Base-by-base conservation (phyloP, 2,113 vertebrate genomes). In the Cephalopholis sonnerati region DNA sequence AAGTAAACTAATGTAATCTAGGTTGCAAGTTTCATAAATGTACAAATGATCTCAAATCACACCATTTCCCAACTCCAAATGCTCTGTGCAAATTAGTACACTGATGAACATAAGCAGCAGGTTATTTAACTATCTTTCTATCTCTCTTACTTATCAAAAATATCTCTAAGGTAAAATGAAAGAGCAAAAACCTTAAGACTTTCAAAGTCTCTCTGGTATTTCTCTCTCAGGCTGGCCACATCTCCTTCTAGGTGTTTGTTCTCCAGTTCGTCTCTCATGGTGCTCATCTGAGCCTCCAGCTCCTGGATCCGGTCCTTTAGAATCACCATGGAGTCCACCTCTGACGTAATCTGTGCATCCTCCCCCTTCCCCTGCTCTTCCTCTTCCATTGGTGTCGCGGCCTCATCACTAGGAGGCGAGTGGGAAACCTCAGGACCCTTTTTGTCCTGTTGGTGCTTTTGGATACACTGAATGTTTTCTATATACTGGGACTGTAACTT, bases 201-300 rank as follows among this genome's bases (percentile, higher is more conserved):
- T 89, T 99, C 98, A 95, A 99, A 97, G 96, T 99, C 98, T 93
- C 95, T 96, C 96, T 98, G 98, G 96, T 99, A 98, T 95, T 98
- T 99, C 89, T 97, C 97, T 90, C 94, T 97, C 93, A 99, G 94
- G 25, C 95, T 95, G 83, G 96, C 93, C 24, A 93, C 89, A 0
- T 94, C 96, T 78, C 95, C 97, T 73, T 97, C 96, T 29, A 96
- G 95, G 41, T 96, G 97, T 90, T 97, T 97, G 89, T 95, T 96
- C 88, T 98, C 97, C 93, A 99, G 93, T 88, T 99, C 97, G 0
- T 97, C 97, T 83, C 96, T 96, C 98, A 99, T 97, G 91, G 90
- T 68, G 2, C 97, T 94, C 96, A 98, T 98, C 93, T 98, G 97
- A 54, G 96, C 95, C 90, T 99, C 98, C 89, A 99, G 94, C 89